Evolutionary conservation across 2,113 vertebrate genomes (phyloP), one percentile per base, ranked within the genome.

Genomic region (Vidua macroura): DNA sequence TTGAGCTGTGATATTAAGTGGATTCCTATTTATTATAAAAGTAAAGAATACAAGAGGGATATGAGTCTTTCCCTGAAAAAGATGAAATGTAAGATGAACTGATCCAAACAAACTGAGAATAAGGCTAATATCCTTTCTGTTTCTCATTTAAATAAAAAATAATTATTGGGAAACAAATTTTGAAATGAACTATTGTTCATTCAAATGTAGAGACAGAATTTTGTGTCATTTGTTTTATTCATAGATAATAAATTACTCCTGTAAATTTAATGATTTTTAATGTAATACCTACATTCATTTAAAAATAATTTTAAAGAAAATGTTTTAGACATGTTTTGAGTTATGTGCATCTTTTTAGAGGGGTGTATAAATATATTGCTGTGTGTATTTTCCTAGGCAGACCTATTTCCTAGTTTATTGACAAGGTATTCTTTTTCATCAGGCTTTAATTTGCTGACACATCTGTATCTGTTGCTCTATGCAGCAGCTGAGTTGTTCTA

Each of bases 381-480:
- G 31, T 82, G 87, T 70, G 77, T 83, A 77, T 92, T 90, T 97
- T 86, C 94, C 68, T 75, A 55, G 93, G 64, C 83, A 92, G 86
- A 53, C 60, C 55, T 88, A 78, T 85, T 96, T 74, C 68, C 75
- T 58, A 49, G 39, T 69, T 91, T 96, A 95, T 93, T 96, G 97
- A 92, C 92, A 94, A 83, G 56, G 7, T 90, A 93, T 92, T 91
- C 59, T 94, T 97, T 96, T 86, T 86, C 81, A 72, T 95, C 95
- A 96, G 80, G 59, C 77, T 96, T 64, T 95, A 92, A 92, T 92
- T 67, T 86, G 86, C 96, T 97, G 84, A 84, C 76, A 67, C 58
- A 28, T 81, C 69, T 46, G 82, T 82, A 93, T 95, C 72, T 88
- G 70, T 63, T 82, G 88, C 88, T 96, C 58, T 77, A 1, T 86